A percentile compares a stretch with the other conserved stretches of the same genome.
phyloP scores from a whole-genome alignment of 2,888 invertebrate species.

The Macrosoma leucophasiata region DNA sequence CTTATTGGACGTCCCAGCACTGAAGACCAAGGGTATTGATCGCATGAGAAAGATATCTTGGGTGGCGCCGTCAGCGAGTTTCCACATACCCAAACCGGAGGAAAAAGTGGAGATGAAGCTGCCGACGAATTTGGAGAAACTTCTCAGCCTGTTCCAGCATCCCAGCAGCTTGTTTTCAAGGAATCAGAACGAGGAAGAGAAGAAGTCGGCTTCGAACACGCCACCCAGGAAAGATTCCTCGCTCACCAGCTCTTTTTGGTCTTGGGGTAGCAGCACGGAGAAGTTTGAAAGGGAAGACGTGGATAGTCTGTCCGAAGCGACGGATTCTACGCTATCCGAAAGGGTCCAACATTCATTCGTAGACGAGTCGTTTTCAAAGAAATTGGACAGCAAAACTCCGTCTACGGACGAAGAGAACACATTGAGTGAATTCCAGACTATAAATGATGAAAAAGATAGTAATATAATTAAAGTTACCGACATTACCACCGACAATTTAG shows the following conservation, averaged over 20 bases:
- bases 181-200: slow-evolving; percentile 54
- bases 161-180: slow-evolving; percentile 78
- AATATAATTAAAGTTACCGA: slow-evolving; percentile 49
- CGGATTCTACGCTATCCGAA: slow-evolving; percentile 64
- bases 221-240: slow-evolving; percentile 66
- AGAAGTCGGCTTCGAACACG: slow-evolving; percentile 52
- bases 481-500: slow-evolving; percentile 64
- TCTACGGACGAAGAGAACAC: slow-evolving; percentile 68
- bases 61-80: slow-evolving; percentile 70
- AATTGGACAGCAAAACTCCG: slow-evolving; percentile 63
- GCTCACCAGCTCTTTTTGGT: slow-evolving; percentile 64
- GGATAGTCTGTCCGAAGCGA: slow-evolving; percentile 57
- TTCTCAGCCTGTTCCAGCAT: slow-evolving; percentile 79
- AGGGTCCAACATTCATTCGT: slow-evolving; percentile 65
- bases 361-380: slow-evolving; percentile 64
- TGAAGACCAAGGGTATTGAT: slow-evolving; percentile 56
- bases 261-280: slow-evolving; percentile 59
- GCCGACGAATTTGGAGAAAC: slow-evolving; percentile 78
- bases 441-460: slow-evolving; percentile 24
- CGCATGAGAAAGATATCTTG: slow-evolving; percentile 77
- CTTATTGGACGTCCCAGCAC: slow-evolving; percentile 60
- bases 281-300: slow-evolving; percentile 44
- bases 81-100: slow-evolving; percentile 53
- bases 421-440: slow-evolving; percentile 61
- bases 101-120: slow-evolving; percentile 53